These are phyloP conservation scores for Asarcornis scutulata DNA, from an alignment of 2,113 vertebrate species.

Conservation along the genomic window DNA sequence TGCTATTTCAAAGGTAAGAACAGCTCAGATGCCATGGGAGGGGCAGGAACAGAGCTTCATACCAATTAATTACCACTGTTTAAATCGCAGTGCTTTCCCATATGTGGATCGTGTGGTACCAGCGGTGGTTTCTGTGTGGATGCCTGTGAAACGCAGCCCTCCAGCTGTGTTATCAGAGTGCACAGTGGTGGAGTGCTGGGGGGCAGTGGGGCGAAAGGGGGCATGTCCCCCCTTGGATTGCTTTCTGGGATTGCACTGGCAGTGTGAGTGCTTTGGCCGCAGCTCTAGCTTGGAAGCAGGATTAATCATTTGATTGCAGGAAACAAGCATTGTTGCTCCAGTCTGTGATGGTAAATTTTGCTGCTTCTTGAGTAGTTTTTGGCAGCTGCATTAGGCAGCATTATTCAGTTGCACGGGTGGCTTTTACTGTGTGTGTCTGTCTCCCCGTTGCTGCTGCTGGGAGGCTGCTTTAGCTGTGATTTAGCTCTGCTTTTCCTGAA, in stretches of 20 bases:
- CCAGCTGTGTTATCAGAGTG: neutral
- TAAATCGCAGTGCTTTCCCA: neutral
- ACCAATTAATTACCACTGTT: conserved; percentile 22
- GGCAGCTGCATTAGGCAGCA: neutral
- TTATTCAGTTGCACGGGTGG: fast-evolving
- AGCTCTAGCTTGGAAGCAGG: neutral
- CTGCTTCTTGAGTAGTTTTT: neutral
- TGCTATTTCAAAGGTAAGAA: conserved; percentile 58
- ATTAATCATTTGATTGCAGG: neutral
- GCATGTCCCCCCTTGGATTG: fast-evolving
- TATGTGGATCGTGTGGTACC: neutral
- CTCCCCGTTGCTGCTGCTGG: neutral
- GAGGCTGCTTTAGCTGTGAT: neutral
- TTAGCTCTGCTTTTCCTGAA: neutral
- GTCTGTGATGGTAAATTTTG: neutral
- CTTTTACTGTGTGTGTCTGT: neutral
- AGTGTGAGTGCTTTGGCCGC: neutral
- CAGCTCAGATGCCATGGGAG: conserved; percentile 61
- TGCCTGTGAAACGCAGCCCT: neutral
- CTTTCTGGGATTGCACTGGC: neutral
- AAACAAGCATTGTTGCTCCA: neutral
- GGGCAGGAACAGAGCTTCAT: conserved; percentile 38
- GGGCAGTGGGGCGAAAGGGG: fast-evolving
- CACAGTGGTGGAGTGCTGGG: neutral
- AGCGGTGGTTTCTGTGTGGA: neutral